Conservation (phyloP, 1,140 invertebrate genomes). For the Oppia nitens region DNA sequence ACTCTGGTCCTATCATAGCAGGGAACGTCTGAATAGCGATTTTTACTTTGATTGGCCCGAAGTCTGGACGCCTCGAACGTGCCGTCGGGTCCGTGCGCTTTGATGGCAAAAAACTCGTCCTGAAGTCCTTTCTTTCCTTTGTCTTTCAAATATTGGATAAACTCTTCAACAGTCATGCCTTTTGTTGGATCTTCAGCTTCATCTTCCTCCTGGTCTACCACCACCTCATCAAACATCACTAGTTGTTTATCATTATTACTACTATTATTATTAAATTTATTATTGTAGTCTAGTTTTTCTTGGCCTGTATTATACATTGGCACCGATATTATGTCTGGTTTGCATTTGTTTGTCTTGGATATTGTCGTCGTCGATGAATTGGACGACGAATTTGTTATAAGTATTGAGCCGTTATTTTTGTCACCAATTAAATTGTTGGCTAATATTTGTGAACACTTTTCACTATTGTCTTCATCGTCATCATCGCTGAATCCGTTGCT, state of each 20-base stretch:
- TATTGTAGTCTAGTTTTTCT: neutral
- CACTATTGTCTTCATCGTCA: neutral
- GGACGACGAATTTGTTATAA: neutral
- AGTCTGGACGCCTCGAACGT: constrained; percentile 34
- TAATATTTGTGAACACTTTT: neutral
- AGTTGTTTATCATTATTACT: neutral
- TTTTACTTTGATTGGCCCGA: constrained; percentile 69
- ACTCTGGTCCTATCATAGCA: constrained; percentile 90
- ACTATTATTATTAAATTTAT: neutral
- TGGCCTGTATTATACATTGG: neutral
- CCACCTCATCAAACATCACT: neutral
- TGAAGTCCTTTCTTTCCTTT: constrained; percentile 57
- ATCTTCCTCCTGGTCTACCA: constrained; percentile 3
- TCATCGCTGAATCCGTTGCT: neutral
- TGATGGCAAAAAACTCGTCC: constrained; percentile 60
- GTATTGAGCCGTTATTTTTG: neutral
- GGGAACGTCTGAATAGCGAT: constrained; percentile 87
- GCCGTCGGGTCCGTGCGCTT: constrained; percentile 24
- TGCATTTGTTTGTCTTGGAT: neutral
- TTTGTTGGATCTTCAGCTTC: neutral
- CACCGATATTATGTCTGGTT: neutral
- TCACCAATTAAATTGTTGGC: neutral
- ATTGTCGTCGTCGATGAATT: neutral
- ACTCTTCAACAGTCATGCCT: constrained; percentile 50
- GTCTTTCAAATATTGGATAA: constrained; percentile 53